Percentiles rank a stretch among this genome's conserved stretches.
phyloP scores from a whole-genome alignment of 2,113 vertebrate species.

The Hemiprocne comata region DNA sequence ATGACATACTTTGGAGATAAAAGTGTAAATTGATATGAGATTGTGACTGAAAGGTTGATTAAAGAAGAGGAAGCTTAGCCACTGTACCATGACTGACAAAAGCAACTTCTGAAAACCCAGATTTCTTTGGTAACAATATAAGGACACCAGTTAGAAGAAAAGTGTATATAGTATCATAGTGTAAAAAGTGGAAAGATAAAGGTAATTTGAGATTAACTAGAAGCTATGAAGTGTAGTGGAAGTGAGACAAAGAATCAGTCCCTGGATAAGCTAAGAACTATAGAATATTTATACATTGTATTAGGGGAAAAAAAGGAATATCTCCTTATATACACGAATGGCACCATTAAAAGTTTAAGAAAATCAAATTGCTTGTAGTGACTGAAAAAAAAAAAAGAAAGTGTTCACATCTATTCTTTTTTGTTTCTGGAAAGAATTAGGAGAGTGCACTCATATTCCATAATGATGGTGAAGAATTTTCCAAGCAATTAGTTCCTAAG shows the following conservation, averaged over 20 bases:
- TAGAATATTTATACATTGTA: not conserved
- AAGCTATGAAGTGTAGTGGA: not conserved
- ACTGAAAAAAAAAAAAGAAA: not conserved
- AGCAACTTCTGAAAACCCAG: too few species aligned
- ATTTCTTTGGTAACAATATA: too few species aligned
- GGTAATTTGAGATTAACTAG: not conserved
- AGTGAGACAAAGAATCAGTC: not conserved
- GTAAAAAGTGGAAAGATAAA: too few species aligned
- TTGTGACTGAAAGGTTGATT: not conserved
- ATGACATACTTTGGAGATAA: not conserved
- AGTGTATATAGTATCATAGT: too few species aligned
- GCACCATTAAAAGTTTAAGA: constrained; percentile 1
- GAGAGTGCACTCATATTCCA: not conserved
- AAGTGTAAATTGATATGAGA: not conserved
- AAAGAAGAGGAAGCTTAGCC: not conserved
- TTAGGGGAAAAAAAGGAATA: not conserved
- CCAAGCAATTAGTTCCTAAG: constrained; percentile 41
- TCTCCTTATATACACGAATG: not conserved
- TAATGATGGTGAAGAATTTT: constrained; percentile 40
- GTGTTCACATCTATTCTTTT: not conserved
- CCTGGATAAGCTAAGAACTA: not conserved
- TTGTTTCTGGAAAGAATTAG: not conserved
- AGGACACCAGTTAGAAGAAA: too few species aligned
- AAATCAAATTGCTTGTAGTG: constrained; percentile 1
- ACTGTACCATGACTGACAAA: not conserved